These are phyloP conservation scores for Garrulus glandarius DNA, from an alignment of 2,797 vertebrate species.

Conservation along the genomic window DNA sequence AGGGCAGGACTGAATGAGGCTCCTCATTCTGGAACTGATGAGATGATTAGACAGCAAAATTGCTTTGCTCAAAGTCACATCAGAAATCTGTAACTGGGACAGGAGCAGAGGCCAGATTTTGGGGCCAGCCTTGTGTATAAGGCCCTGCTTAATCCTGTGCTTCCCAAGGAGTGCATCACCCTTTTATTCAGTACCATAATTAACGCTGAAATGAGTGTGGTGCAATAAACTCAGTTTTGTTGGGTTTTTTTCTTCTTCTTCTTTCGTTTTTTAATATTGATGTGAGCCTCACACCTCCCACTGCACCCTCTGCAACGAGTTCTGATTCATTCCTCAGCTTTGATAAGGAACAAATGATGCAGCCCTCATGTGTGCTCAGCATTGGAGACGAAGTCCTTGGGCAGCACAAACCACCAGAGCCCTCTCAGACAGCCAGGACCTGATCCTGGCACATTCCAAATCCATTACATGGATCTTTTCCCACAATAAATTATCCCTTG, in stretches of 20 bases:
- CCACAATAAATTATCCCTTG: background rate
- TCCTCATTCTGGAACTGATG: background rate
- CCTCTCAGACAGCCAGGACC: background rate
- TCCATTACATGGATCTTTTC: background rate
- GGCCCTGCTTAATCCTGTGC: background rate
- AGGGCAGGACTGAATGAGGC: accelerated
- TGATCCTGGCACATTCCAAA: background rate
- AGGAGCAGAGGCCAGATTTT: background rate
- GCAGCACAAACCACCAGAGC: background rate
- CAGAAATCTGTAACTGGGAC: accelerated
- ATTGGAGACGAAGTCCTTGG: background rate
- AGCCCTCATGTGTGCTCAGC: background rate
- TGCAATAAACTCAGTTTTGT: background rate
- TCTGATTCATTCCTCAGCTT: conserved; percentile 49
- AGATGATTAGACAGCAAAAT: background rate
- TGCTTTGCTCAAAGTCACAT: background rate
- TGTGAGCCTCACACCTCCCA: background rate
- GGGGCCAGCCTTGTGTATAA: background rate
- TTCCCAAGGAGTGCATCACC: background rate
- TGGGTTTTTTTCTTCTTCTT: background rate
- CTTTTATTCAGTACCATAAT: background rate
- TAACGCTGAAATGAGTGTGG: background rate
- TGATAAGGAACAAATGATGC: conserved; percentile 61
- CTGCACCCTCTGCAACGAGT: background rate
- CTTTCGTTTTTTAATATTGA: background rate